Conservation (phyloP, 2,113 vertebrate genomes). For the Macrotus californicus region DNA sequence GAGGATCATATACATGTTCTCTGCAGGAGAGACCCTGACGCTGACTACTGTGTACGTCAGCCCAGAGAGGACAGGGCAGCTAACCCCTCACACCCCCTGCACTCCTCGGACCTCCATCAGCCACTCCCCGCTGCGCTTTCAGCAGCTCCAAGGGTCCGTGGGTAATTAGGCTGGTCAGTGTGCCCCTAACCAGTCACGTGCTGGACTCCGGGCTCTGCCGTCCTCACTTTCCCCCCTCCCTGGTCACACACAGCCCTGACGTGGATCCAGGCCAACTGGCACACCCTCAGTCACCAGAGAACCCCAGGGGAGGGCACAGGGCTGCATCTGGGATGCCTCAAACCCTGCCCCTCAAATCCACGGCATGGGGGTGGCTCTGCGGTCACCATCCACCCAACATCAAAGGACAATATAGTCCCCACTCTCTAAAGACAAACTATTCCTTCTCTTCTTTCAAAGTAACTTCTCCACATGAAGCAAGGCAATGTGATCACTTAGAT, state of each 20-base stretch:
- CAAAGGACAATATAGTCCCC: background rate
- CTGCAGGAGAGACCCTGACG: background rate
- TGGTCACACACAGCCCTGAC: background rate
- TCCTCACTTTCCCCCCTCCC: background rate
- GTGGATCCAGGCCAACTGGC: background rate
- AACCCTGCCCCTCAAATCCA: background rate
- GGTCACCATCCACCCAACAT: background rate
- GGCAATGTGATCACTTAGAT: background rate
- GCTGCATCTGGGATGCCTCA: background rate
- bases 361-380: background rate
- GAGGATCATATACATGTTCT: background rate
- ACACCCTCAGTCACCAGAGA: background rate
- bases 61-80: background rate
- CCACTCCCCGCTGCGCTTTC: background rate
- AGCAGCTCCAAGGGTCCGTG: background rate
- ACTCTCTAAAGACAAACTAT: background rate
- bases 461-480: background rate
- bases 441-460: background rate
- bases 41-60: accelerated
- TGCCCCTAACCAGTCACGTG: background rate
- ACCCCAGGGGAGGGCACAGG: accelerated
- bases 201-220: background rate
- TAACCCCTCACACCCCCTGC: accelerated
- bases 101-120: background rate
- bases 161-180: accelerated